Base-by-base conservation (phyloP, 2,113 vertebrate species). In the Alces alces region DNA sequence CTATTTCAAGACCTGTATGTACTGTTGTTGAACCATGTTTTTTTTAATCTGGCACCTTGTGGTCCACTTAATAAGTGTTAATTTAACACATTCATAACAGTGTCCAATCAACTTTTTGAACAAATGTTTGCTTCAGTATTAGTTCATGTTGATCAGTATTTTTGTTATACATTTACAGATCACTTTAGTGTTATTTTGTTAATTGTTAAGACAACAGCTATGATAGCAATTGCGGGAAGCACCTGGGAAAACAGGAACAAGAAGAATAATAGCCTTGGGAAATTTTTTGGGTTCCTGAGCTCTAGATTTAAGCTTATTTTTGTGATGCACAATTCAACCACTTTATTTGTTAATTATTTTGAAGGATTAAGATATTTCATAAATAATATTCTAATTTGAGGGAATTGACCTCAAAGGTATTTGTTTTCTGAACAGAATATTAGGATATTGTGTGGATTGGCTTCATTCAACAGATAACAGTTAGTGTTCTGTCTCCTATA, bases 241-340 rank as follows among this genome's bases (percentile, higher is more conserved):
- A 93, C 7, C 5, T 79, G 28, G 39, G 47, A 61, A 96, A 89
- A 86, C 19, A 84, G 25, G 58, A 94, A 73, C 61, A 80, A 70
- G 30, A 78, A n/a, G 3, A 43, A 60, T 47, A 58, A 88, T 39
- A 93, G 76, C n/a, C 33, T 73, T 96, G 64, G 39, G 47, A 66
- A 57, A 28, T 50, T 30, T 16, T 82, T 89, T 95, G 83, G 16
- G 3, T 2, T 93, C 21, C 43, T n/a, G 7, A 70, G 58, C n/a
- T 91, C 36, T 33, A 86, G 13, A 92, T 50, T 61, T 61, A 93
- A 90, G 43, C 11, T 93, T 91, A 27, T 87, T 96, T 94, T 91
- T 86, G 66, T 73, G 66, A 79, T 93, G 61, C 12, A 61, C 36
- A 47, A 73, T 82, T 70, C 25, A 54, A 30, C n/a, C 23, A 93